A percentile compares a stretch with the other conserved stretches of the same genome.
Conservation (phyloP, 2,113 vertebrate species). For the Ovibos moschatus region DNA sequence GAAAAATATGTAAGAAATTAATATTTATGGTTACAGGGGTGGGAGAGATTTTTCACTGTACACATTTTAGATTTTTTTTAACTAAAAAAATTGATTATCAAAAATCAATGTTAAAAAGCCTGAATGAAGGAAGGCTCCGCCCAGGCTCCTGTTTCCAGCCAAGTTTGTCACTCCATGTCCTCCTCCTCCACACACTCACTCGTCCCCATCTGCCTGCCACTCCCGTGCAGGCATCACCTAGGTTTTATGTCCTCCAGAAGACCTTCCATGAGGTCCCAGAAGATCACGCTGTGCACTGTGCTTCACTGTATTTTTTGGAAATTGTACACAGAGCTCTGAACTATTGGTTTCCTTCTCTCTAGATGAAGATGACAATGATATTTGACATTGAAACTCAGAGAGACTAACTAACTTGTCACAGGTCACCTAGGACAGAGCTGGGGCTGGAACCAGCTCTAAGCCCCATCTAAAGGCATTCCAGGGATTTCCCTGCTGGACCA, state of each 20-base stretch:
- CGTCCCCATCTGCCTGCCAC: not conserved
- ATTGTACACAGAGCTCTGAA: not conserved
- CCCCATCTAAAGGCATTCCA: not conserved
- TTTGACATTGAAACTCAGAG: not conserved
- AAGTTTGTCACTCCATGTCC: rapidly evolving
- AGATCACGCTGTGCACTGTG: not conserved
- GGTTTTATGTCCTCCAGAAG: not conserved
- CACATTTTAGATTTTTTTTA: not conserved
- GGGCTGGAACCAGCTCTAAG: not conserved
- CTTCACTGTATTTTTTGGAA: not conserved
- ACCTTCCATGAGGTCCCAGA: not conserved
- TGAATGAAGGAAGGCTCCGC: not conserved
- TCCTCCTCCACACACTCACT: not conserved
- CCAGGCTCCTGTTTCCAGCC: not conserved
- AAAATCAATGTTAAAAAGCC: not conserved
- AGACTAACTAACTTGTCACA: not conserved
- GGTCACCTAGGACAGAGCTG: not conserved
- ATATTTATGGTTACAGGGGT: not conserved
- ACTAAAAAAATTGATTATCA: not conserved
- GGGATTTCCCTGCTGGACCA: not conserved
- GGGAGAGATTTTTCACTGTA: not conserved
- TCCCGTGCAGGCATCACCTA: no score
- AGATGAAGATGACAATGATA: not conserved
- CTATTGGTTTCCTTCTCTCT: not conserved
- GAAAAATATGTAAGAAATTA: not conserved